phyloP scores from a whole-genome alignment of 1,140 invertebrate genomes.

The Drosophila lacteicornis region DNA sequence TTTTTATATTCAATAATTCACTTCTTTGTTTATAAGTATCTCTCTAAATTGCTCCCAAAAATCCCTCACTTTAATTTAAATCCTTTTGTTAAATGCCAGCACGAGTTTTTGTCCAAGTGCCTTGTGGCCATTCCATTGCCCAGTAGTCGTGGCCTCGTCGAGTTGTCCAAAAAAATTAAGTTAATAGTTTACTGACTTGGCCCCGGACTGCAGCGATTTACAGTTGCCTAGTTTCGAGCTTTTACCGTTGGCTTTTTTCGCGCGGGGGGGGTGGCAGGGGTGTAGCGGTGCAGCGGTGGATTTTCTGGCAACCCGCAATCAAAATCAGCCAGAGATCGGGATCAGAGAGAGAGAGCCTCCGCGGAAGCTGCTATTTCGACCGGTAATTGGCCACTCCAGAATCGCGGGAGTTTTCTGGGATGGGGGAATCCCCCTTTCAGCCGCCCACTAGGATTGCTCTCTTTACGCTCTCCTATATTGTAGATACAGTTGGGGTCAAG shows the following conservation, averaged over 20 bases:
- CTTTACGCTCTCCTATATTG: not conserved
- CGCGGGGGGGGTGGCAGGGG: not conserved
- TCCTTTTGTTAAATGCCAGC: no score
- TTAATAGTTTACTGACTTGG: constrained; percentile 60
- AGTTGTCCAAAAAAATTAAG: constrained; percentile 68
- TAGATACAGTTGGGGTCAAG: not conserved
- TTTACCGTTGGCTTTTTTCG: constrained; percentile 57
- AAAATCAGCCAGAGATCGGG: constrained; percentile 55
- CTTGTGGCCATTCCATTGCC: constrained; percentile 30
- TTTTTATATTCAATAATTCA: not conserved
- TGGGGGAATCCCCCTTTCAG: constrained; percentile 25
- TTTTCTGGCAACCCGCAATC: constrained; percentile 63
- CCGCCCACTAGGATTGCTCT: constrained; percentile 22
- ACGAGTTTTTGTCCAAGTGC: constrained; percentile 33
- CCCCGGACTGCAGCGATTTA: constrained; percentile 51
- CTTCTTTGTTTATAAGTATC: no score
- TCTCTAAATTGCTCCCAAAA: not conserved
- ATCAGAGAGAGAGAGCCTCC: constrained; percentile 46
- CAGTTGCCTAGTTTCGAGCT: constrained; percentile 68
- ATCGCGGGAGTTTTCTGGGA: constrained; percentile 5
- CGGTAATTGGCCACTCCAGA: constrained; percentile 63
- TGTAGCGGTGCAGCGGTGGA: not conserved
- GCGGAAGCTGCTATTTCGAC: constrained; percentile 79
- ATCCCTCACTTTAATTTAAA: not conserved
- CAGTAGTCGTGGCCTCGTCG: constrained; percentile 67